Conservation (phyloP, 2,113 vertebrate species). For the Tupaia chinensis region DNA sequence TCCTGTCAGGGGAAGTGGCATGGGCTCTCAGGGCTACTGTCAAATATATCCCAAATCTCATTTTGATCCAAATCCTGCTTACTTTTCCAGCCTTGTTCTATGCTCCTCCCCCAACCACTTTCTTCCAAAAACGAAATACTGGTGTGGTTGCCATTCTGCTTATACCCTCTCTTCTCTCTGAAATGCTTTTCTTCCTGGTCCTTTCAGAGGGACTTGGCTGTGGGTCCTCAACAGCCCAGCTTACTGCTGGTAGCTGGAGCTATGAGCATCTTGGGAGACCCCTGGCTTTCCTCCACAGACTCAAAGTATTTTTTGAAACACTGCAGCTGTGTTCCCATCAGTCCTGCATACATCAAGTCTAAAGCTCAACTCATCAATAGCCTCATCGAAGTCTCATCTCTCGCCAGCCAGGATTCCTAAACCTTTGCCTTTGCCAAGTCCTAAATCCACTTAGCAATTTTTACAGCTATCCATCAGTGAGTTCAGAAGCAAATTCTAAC, state of each 20-base stretch:
- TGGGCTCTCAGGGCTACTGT: not conserved
- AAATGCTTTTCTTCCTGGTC: not conserved
- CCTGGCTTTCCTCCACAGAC: not conserved
- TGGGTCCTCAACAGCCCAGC: not conserved
- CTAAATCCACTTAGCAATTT: not conserved
- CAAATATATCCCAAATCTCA: not conserved
- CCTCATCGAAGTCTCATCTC: not conserved
- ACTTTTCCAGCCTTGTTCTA: not conserved
- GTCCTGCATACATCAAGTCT: not conserved
- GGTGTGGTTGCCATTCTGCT: not conserved
- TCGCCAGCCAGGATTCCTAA: not conserved
- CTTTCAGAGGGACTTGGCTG: not conserved
- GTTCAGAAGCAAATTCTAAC: conserved; percentile 10
- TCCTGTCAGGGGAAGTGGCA: not conserved
- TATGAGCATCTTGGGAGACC: not conserved
- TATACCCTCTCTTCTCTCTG: conserved; percentile 49
- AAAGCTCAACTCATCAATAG: not conserved
- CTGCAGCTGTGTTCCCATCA: not conserved
- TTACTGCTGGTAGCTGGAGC: not conserved
- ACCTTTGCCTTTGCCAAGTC: not conserved
- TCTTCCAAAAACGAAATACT: not conserved
- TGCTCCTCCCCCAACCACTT: rapidly evolving
- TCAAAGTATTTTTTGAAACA: not conserved
- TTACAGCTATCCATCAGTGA: not conserved
- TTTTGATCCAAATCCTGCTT: not conserved